Base-by-base conservation (phyloP, 2,888 invertebrate genomes). In the Oscheius sp. region DNA sequence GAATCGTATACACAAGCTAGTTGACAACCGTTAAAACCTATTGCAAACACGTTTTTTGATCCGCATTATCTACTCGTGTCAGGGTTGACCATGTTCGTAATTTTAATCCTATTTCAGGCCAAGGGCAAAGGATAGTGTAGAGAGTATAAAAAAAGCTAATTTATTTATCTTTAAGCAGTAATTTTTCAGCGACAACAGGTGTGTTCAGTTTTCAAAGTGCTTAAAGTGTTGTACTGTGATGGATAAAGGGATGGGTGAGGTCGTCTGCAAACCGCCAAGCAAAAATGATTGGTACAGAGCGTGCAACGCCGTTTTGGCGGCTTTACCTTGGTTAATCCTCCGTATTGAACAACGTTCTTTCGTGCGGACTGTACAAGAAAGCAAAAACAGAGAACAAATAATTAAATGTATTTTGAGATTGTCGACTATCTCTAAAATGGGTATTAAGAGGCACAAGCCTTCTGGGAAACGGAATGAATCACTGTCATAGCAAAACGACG, bases 281-380 rank as follows among this genome's bases (percentile, higher is more conserved):
- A 47, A 47, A 47, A 47, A 47, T 20, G 47, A 22, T 47, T 47
- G 47, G 47, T 47, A 47, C 47, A 24, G 47, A 12, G 22, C 20
- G 22, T 22, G 5, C 47, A 22, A 22, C 59, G 4, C 59, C 59
- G 59, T 59, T 59, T 59, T 59, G 44, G 59, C 41, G 59, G 59
- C 59, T 56, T 56, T 56, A 38, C 56, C 38, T n/a, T 38, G 56
- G 56, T 38, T 59, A 59, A 59, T 59, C 59, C 57, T 26, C 44
- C 44, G 59, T 28, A 41, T 59, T 28, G 59, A 54, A 54, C 54
- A 54, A 54, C 33, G 32, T 28, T 54, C 54, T n/a, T 32, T n/a
- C n/a, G n/a, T n/a, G n/a, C n/a, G n/a, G n/a, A n/a, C n/a, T n/a
- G n/a, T n/a, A n/a, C n/a, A n/a, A n/a, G n/a, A n/a, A n/a, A n/a